These are phyloP conservation scores for Chloropsis cyanopogon DNA, from an alignment of 2,113 vertebrate genomes.

Conservation along the genomic window DNA sequence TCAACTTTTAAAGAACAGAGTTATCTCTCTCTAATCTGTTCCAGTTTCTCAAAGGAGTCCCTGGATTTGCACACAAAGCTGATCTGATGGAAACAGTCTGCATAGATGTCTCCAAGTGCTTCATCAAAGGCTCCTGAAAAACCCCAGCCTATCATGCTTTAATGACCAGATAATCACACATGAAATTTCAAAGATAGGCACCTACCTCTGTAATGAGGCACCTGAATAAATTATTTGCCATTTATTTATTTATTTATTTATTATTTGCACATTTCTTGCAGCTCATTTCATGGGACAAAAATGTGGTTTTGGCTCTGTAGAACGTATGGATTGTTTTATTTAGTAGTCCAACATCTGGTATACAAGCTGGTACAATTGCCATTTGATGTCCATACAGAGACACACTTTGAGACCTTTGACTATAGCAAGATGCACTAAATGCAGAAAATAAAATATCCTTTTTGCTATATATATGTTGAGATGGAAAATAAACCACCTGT, in stretches of 20 bases:
- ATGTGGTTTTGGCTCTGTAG: neutral
- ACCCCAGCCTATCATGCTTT: neutral
- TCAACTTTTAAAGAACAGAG: neutral
- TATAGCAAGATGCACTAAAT: neutral
- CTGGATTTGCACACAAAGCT: neutral
- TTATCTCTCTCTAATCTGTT: neutral
- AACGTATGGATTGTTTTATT: neutral
- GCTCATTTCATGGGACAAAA: neutral
- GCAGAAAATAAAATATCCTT: neutral
- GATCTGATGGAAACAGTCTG: neutral
- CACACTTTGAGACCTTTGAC: neutral
- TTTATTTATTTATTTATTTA: neutral
- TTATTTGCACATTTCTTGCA: neutral
- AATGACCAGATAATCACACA: conserved; percentile 3
- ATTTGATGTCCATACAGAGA: neutral
- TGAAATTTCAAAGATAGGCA: neutral
- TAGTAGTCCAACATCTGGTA: neutral
- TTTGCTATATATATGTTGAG: neutral
- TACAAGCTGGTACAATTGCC: neutral
- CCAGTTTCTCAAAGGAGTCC: neutral
- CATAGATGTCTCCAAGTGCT: neutral
- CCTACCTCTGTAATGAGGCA: neutral
- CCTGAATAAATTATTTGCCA: neutral
- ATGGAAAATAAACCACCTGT: neutral
- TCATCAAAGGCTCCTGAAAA: conserved; percentile 33